Conservation (phyloP, 1,140 invertebrate species). For the Musca vetustissima region DNA sequence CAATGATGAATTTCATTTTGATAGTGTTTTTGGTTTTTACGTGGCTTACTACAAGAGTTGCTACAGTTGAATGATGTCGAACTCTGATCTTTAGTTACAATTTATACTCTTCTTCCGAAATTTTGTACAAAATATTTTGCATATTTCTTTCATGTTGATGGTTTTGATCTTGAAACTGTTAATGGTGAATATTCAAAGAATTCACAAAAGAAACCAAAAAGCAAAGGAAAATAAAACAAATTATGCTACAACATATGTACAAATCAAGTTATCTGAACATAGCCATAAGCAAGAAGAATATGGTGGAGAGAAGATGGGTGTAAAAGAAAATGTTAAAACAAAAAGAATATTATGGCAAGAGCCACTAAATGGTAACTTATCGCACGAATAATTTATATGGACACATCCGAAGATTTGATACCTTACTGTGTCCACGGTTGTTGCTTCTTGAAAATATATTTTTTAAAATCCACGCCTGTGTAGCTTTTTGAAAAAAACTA, state of each 20-base stretch:
- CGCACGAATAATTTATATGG: too few species aligned
- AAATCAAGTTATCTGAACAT: not conserved
- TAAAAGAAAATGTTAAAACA: slow-evolving; percentile 3
- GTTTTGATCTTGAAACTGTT: too few species aligned
- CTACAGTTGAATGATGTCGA: slow-evolving; percentile 30
- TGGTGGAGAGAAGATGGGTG: slow-evolving; percentile 17
- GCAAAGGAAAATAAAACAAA: not conserved
- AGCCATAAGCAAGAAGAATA: not conserved
- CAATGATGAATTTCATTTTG: slow-evolving; percentile 34
- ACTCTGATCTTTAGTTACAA: slow-evolving; percentile 14
- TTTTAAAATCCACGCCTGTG: too few species aligned
- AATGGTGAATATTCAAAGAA: not conserved
- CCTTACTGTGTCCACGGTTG: too few species aligned
- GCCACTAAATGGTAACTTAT: not conserved
- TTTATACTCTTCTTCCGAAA: slow-evolving; percentile 25
- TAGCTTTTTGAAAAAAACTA: too few species aligned
- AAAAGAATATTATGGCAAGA: not conserved
- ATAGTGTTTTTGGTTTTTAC: slow-evolving; percentile 7
- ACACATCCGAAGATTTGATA: too few species aligned
- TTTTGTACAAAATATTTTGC: too few species aligned
- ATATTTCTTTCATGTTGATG: too few species aligned
- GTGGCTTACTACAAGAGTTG: slow-evolving; percentile 23
- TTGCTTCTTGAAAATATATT: too few species aligned
- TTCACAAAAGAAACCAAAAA: slow-evolving; percentile 4
- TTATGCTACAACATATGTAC: not conserved